Conservation (phyloP, 2,797 vertebrate genomes). For the Amblyraja radiata region DNA sequence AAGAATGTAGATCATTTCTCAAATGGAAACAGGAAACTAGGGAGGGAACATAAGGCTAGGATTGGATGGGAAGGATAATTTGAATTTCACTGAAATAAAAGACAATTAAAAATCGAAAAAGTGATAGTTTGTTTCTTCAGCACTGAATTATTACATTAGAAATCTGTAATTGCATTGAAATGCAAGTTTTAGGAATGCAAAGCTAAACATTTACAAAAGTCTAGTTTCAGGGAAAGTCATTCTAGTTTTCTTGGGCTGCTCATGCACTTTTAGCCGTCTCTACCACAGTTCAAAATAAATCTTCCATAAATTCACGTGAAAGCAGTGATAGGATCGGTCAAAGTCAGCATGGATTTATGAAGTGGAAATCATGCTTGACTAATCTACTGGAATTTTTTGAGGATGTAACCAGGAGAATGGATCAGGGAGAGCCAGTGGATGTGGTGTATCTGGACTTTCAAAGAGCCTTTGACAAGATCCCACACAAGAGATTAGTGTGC, state of each 20-base stretch:
- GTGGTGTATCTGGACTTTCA: too few relatives aligned
- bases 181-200: background rate
- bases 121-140: background rate
- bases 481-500: too few relatives aligned
- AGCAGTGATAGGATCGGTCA: too few relatives aligned
- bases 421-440: too few relatives aligned
- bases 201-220: background rate
- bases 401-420: too few relatives aligned
- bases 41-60: background rate
- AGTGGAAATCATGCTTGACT: too few relatives aligned
- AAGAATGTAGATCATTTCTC: background rate
- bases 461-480: too few relatives aligned
- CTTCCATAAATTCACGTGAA: too few relatives aligned
- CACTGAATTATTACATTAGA: background rate
- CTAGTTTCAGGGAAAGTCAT: background rate
- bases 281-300: constrained; percentile 4
- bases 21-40: background rate
- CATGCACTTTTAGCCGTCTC: background rate
- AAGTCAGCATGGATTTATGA: too few relatives aligned
- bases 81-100: background rate
- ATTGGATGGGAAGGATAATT: background rate
- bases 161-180: background rate
- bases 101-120: background rate
- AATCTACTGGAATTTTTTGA: too few relatives aligned
- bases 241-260: background rate